phyloP scores from a whole-genome alignment of 2,888 invertebrate genomes.

The Notocelia uddmanniana region DNA sequence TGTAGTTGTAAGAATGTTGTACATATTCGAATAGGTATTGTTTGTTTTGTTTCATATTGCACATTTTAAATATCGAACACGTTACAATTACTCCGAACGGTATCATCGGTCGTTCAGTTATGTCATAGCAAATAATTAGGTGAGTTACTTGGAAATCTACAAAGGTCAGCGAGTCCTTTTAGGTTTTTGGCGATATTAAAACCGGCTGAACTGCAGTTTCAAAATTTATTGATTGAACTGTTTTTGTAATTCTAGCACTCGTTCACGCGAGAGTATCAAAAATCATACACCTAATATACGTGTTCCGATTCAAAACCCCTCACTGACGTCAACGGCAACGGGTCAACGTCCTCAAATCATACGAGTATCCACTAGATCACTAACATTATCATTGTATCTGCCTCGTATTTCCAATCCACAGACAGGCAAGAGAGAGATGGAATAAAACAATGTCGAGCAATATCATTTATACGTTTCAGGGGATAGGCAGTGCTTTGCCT shows the following conservation, averaged over 20 bases:
- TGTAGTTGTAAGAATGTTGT: too few relatives aligned
- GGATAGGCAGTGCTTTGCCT: conserved; percentile 13
- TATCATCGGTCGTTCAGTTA: too few relatives aligned
- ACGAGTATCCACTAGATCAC: neutral
- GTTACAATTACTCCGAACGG: too few relatives aligned
- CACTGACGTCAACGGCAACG: neutral
- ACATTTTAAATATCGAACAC: too few relatives aligned
- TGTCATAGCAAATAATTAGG: too few relatives aligned
- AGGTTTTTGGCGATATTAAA: neutral
- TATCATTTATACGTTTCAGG: neutral
- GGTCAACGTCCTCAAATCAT: conserved; percentile 10
- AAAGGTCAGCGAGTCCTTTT: too few relatives aligned
- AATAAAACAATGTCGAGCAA: neutral
- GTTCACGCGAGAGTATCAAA: neutral
- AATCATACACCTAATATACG: neutral
- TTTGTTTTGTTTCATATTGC: too few relatives aligned
- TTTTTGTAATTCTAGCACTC: too few relatives aligned
- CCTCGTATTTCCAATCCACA: neutral
- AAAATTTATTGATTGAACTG: neutral
- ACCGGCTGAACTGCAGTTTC: neutral
- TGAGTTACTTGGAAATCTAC: too few relatives aligned
- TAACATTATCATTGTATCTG: neutral
- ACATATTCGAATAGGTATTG: too few relatives aligned
- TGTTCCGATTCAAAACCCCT: neutral
- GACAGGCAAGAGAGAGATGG: neutral